phyloP scores from a whole-genome alignment of 2,888 invertebrate species.

The Ectropis crepuscularia region DNA sequence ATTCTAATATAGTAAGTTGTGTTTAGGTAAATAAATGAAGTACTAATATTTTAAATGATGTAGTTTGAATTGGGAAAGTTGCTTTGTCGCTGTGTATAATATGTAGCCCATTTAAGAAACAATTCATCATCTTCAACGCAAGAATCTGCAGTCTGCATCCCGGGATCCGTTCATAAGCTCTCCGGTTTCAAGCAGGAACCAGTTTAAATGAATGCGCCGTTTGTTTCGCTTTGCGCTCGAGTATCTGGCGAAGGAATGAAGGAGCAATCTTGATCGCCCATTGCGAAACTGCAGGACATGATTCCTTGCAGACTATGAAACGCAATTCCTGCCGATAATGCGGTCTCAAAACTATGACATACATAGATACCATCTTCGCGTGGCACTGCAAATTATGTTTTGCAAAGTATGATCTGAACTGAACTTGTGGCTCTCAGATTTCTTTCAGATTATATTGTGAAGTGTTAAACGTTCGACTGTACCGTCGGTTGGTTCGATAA shows the following conservation, averaged over 20 bases:
- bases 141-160: neutral
- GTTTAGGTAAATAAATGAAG: no score
- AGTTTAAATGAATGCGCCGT: constrained; percentile 29
- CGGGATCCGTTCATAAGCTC: constrained; percentile 10
- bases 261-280: constrained; percentile 25
- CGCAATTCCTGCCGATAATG: constrained; percentile 10
- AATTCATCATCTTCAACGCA: neutral
- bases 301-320: neutral
- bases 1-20: no score
- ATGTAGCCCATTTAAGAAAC: neutral
- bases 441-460: constrained; percentile 2
- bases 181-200: constrained; percentile 31
- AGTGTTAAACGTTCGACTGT: no score
- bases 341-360: constrained; percentile 12
- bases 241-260: constrained; percentile 31
- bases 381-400: constrained; percentile 22
- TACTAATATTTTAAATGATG: no score
- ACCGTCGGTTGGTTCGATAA: no score
- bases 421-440: constrained; percentile 11
- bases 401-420: neutral
- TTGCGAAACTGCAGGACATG: constrained; percentile 5
- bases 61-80: no score
- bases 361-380: constrained; percentile 16
- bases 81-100: neutral
- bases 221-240: constrained; percentile 19